A percentile compares a stretch with the other conserved stretches of the same genome.
Evolutionary conservation across 2,797 vertebrate genomes (phyloP).

Genomic region (Pogonophryne albipinna): DNA sequence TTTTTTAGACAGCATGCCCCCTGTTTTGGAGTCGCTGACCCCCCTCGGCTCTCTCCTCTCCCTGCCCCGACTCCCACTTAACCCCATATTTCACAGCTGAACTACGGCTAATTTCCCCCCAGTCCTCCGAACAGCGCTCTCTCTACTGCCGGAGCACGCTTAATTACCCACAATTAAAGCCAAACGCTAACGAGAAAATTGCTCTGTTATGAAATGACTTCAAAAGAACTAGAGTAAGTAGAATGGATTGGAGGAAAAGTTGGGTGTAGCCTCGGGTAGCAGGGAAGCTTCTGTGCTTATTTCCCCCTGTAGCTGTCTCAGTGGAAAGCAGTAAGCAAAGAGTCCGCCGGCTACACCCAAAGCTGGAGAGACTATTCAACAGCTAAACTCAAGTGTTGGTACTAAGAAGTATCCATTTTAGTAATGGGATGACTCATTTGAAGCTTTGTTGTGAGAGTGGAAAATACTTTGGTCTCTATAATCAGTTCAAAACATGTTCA

Average conservation of each 20-base stretch:
- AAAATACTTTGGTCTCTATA: conserved; percentile 20
- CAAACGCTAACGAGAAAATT: conserved; percentile 87
- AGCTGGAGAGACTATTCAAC: conserved; percentile 70
- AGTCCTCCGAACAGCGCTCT: conserved; percentile 78
- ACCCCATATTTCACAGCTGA: conserved; percentile 90
- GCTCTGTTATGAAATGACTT: conserved; percentile 87
- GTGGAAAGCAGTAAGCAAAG: conserved; percentile 71
- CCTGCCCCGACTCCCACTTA: conserved; percentile 78
- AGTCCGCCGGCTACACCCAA: conserved; percentile 65
- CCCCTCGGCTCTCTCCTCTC: conserved; percentile 67
- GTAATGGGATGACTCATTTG: conserved; percentile 38
- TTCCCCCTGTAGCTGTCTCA: conserved; percentile 66
- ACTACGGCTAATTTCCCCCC: conserved; percentile 85
- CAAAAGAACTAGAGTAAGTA: conserved; percentile 79
- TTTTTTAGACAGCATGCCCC: conserved; percentile 56
- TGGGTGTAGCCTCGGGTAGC: conserved; percentile 69
- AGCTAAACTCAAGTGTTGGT: conserved; percentile 50
- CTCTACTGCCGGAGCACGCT: conserved; percentile 81
- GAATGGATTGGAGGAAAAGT: conserved; percentile 80
- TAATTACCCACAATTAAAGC: conserved; percentile 90
- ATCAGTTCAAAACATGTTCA: conserved; percentile 16
- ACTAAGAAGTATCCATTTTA: conserved; percentile 52
- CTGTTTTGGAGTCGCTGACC: conserved; percentile 77
- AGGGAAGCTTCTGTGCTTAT: conserved; percentile 59
- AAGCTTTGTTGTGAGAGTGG: conserved; percentile 42